Evolutionary conservation across 2,113 vertebrate species (phyloP), one percentile per base, ranked within the genome.

Genomic region (Phylloscopus trochiloides): DNA sequence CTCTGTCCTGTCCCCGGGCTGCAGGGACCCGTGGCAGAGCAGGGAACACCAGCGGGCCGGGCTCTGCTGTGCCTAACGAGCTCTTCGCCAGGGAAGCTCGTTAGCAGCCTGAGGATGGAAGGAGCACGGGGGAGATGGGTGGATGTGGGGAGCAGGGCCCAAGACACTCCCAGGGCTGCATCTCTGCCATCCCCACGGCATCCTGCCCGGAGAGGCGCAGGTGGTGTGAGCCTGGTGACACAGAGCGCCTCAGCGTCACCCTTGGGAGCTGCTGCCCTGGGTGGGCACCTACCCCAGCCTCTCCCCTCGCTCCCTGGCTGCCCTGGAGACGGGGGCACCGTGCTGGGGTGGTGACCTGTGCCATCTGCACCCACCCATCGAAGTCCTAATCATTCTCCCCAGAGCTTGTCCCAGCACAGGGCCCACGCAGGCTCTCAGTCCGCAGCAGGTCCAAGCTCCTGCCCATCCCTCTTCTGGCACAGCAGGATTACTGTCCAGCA

Each of bases 291-390:
- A 9, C 32, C 16, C 18, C 24, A 26, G 6, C 9, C 48, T 38
- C 48, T 50, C 10, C 11, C 13, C 18, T 6, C 62, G 6, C 12
- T 8, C 3, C 7, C 38, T 16, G 20, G 31, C 40, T 34, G 43
- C 29, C 34, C 29, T 3, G 3, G 42, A n/a, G 66, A 16, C 0
- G 3, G 14, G 40, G 17, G n/a, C 38, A 14, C 20, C 0, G 1
- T 3, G 17, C 20, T 22, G 15, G 18, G n/a, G 6, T 32, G 54
- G 63, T 40, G 57, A 58, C 3, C 17, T 0, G 0, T 32, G 61
- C 11, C 16, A 1, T 63, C 57, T 34, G n/a, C 50, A 75, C 19
- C 55, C 16, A 65, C 12, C 17, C 36, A 1, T 3, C 38, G 18
- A 66, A 32, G 21, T 38, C 25, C 54, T 45, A 10, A 8, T 77